Conservation (phyloP, 1,140 invertebrate genomes). For the Drosophila trapezifrons region DNA sequence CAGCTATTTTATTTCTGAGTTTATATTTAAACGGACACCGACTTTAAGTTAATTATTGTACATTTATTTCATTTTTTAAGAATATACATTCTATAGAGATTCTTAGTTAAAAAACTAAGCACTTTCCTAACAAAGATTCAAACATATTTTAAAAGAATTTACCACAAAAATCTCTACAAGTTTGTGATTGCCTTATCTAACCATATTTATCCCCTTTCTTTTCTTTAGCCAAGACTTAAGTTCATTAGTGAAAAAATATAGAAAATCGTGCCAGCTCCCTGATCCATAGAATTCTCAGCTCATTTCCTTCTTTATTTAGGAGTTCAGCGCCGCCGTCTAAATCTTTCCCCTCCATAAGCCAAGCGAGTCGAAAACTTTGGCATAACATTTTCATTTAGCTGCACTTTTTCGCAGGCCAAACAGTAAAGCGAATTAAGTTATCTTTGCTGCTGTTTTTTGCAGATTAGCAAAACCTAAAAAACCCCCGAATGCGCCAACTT, state of each 20-base stretch:
- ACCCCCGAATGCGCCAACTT: conserved; percentile 25
- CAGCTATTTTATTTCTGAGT: neutral
- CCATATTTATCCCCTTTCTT: neutral
- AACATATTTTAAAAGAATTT: neutral
- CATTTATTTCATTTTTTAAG: neutral
- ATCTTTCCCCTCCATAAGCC: conserved; percentile 24
- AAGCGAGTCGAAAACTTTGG: conserved; percentile 41
- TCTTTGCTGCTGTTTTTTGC: conserved; percentile 31
- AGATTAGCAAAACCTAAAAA: conserved; percentile 55
- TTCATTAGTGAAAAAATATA: conserved; percentile 1
- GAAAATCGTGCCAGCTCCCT: conserved; percentile 12
- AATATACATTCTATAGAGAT: too few relatives aligned
- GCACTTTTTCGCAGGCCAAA: conserved; percentile 37
- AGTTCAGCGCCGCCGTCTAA: conserved; percentile 1
- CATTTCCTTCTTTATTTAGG: conserved; percentile 10
- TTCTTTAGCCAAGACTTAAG: neutral
- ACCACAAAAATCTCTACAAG: neutral
- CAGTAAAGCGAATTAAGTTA: conserved; percentile 47
- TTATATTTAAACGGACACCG: neutral
- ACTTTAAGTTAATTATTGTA: neutral
- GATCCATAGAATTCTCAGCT: conserved; percentile 10
- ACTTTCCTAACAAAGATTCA: neutral
- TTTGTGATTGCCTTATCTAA: neutral
- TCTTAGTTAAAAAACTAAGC: neutral
- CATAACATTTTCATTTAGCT: conserved; percentile 51